Conservation (phyloP, 2,888 invertebrate species). For the Malthinus seriepunctatus region DNA sequence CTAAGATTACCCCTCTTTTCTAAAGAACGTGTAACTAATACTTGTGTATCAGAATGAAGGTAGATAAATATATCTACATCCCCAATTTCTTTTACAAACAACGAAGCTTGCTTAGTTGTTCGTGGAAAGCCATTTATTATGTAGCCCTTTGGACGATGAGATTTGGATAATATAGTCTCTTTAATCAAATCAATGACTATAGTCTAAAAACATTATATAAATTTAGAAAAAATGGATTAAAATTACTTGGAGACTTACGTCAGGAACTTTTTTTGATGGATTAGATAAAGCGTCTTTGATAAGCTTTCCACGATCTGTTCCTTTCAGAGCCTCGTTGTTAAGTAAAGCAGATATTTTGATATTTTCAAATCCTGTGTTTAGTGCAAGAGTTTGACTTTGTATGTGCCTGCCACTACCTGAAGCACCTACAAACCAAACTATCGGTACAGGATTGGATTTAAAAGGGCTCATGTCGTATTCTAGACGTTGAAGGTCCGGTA, state of each 20-base stretch:
- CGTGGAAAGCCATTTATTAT: slow-evolving; percentile 63
- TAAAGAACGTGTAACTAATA: slow-evolving; percentile 33
- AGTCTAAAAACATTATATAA: slow-evolving; percentile 51
- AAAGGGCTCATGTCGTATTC: slow-evolving; percentile 50
- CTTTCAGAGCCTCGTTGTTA: slow-evolving; percentile 55
- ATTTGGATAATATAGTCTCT: slow-evolving; percentile 57
- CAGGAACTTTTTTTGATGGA: slow-evolving; percentile 50
- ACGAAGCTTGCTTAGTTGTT: slow-evolving; percentile 51
- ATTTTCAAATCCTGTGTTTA: slow-evolving; percentile 35
- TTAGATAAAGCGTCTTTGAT: slow-evolving; percentile 57
- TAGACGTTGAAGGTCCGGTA: slow-evolving; percentile 39
- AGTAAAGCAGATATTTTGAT: slow-evolving; percentile 45
- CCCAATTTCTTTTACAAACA: slow-evolving; percentile 47
- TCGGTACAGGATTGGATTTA: slow-evolving; percentile 53
- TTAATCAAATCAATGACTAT: slow-evolving; percentile 61
- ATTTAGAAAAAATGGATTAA: not conserved
- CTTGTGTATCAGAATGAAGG: slow-evolving; percentile 39
- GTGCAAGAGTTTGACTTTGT: slow-evolving; percentile 38
- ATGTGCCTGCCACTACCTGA: slow-evolving; percentile 43
- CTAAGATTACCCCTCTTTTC: slow-evolving; percentile 18
- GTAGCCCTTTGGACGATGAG: slow-evolving; percentile 54
- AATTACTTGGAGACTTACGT: slow-evolving; percentile 36
- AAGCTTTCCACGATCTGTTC: slow-evolving; percentile 57
- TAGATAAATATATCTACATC: slow-evolving; percentile 45
- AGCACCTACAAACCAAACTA: slow-evolving; percentile 58